Base-by-base conservation (phyloP, 35 echinoderm and acorn worm genomes). In the Lytechinus variegatus region DNA sequence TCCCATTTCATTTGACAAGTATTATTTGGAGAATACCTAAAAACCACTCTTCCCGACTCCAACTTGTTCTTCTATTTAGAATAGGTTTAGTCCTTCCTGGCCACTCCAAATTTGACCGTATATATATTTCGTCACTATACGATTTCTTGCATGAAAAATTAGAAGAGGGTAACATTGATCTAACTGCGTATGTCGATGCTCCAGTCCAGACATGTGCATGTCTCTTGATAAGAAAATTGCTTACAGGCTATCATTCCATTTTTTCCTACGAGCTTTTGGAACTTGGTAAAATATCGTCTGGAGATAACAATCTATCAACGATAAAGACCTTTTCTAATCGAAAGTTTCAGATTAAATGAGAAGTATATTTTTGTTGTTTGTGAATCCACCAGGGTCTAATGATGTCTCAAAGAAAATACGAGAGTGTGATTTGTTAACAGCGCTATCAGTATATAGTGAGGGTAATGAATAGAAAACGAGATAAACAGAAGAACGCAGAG, bases 381-480 rank as follows among this genome's bases (percentile, higher is more conserved):
- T 19, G n/a, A 79, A 79, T 16, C 66, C 16, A 79, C 66, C 66
- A 24, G 66, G 19, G 66, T 79, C 66, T 79, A 79, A 79, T 79
- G 66, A 79, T 6, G 6, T 79, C 66, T 79, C 66, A 19, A 79
- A 79, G 21, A 79, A 79, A n/a, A 79, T 24, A 79, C 19, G 19
- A 24, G 19, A 10, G 60, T 12, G 11, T n/a, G 2, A 79, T 79
- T 79, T 79, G 66, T 79, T 79, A 24, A 79, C 66, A 24, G 66
- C n/a, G 66, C 66, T 24, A 19, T 79, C 66, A 44, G 33, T 44
- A 44, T 44, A 44, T 3, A 24, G 66, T n/a, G 14, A 24, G 66
- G 66, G 66, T 79, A 79, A 79, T 79, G 66, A 79, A 79, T 79
- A 79, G 66, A 79, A 79, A 79, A 79, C 66, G 66, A 79, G 66